Percentiles rank a stretch among this genome's conserved stretches.
Conservation (phyloP, 2,888 invertebrate species). For the Branchipolynoe longqiensis region DNA sequence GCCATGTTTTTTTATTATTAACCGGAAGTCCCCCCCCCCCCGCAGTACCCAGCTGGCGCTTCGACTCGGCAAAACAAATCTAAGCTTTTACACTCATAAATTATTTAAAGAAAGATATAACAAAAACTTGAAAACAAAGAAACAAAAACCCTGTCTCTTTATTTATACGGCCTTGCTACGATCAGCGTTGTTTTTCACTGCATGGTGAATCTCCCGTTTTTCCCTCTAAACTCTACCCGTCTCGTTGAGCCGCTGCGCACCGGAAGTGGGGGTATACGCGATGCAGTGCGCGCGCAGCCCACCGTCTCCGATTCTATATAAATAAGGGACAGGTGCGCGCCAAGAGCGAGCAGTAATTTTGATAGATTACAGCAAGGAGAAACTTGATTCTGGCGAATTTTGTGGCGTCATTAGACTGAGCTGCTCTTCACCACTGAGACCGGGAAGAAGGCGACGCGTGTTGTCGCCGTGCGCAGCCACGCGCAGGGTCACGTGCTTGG, state of each 20-base stretch:
- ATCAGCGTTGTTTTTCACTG: not conserved
- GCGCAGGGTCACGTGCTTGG: too few relatives aligned
- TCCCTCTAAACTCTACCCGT: too few relatives aligned
- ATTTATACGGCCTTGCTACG: slow-evolving; percentile 1
- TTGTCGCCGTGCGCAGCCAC: too few relatives aligned
- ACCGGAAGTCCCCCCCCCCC: too few relatives aligned
- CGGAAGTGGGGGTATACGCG: too few relatives aligned
- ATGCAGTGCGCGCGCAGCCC: not conserved
- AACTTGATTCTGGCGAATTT: slow-evolving; percentile 53
- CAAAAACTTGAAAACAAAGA: too few relatives aligned
- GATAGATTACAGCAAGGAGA: slow-evolving; percentile 50
- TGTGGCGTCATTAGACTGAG: slow-evolving; percentile 38
- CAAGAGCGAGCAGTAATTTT: slow-evolving; percentile 21
- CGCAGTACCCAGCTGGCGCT: too few relatives aligned
- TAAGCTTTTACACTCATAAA: too few relatives aligned
- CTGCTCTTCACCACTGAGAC: slow-evolving; percentile 41
- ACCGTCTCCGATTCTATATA: slow-evolving; percentile 48
- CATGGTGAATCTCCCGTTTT: not conserved
- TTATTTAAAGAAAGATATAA: too few relatives aligned
- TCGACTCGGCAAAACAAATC: too few relatives aligned
- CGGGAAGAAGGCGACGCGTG: slow-evolving; percentile 45
- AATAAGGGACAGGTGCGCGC: slow-evolving; percentile 43
- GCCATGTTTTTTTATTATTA: too few relatives aligned
- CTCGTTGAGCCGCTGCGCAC: too few relatives aligned
- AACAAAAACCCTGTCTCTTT: not conserved